These are phyloP conservation scores for Tinea pellionella DNA, from an alignment of 2,888 invertebrate genomes.

Conservation along the genomic window DNA sequence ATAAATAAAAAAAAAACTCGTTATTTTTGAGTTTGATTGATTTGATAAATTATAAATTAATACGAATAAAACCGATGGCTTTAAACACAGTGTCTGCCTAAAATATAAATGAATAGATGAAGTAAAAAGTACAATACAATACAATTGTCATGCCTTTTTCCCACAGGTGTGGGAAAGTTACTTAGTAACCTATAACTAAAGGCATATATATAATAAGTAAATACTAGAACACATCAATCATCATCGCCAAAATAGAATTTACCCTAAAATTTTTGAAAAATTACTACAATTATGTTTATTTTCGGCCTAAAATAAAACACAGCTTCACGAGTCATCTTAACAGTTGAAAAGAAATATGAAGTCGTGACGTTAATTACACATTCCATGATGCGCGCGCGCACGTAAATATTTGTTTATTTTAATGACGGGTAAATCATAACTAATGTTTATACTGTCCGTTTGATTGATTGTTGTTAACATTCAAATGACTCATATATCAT, in stretches of 20 bases:
- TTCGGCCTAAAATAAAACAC: not conserved
- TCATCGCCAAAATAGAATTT: not conserved
- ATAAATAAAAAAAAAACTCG: too few species aligned
- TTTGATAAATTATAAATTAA: too few species aligned
- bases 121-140: too few species aligned
- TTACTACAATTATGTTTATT: conserved; percentile 1
- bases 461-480: conserved; percentile 46
- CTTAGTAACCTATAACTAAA: too few species aligned
- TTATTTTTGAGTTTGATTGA: too few species aligned
- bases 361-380: conserved; percentile 46
- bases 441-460: conserved; percentile 45
- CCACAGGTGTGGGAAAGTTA: too few species aligned
- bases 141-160: too few species aligned
- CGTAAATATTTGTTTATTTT: conserved; percentile 46
- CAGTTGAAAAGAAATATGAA: conserved; percentile 32
- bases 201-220: not conserved
- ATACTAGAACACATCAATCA: not conserved
- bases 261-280: not conserved
- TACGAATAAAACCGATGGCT: too few species aligned
- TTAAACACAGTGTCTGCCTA: too few species aligned
- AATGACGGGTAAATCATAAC: conserved; percentile 50
- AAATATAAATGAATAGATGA: too few species aligned
- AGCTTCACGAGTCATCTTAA: not conserved
- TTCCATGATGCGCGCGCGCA: conserved; percentile 29
- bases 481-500: conserved; percentile 23